phyloP scores from a whole-genome alignment of 2,888 invertebrate genomes.

The Ophion ellenae region DNA sequence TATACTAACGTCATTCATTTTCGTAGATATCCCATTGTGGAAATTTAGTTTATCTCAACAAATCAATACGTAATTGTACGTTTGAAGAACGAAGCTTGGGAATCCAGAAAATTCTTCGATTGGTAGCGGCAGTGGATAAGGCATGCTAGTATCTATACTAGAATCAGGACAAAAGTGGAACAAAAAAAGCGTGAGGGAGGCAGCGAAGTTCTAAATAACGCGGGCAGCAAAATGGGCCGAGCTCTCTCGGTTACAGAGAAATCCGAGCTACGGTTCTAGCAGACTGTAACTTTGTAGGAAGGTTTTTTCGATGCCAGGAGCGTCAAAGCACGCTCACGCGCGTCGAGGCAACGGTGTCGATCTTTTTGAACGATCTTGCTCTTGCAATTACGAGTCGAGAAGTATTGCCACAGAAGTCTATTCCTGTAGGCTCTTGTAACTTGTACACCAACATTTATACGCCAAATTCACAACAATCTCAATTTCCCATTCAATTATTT shows the following conservation, averaged over 20 bases:
- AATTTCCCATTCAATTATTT: too few relatives aligned
- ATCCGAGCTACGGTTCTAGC: constrained; percentile 58
- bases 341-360: constrained; percentile 31
- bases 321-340: constrained; percentile 1
- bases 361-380: constrained; percentile 44
- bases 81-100: constrained; percentile 21
- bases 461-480: too few relatives aligned
- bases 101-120: constrained; percentile 6
- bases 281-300: constrained; percentile 52
- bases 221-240: constrained; percentile 37
- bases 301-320: constrained; percentile 45
- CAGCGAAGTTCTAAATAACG: constrained; percentile 41
- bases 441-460: too few relatives aligned
- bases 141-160: constrained; percentile 7
- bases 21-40: too few relatives aligned
- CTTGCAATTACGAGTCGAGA: constrained; percentile 35
- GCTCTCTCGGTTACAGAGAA: constrained; percentile 44
- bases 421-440: neutral
- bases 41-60: too few relatives aligned
- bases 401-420: neutral
- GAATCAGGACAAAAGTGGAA: constrained; percentile 27
- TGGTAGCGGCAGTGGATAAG: neutral
- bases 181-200: constrained; percentile 2
- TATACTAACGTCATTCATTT: too few relatives aligned
- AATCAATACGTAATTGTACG: too few relatives aligned